Evolutionary conservation across 2,888 invertebrate species (phyloP).

Genomic region (Metalampra italica): DNA sequence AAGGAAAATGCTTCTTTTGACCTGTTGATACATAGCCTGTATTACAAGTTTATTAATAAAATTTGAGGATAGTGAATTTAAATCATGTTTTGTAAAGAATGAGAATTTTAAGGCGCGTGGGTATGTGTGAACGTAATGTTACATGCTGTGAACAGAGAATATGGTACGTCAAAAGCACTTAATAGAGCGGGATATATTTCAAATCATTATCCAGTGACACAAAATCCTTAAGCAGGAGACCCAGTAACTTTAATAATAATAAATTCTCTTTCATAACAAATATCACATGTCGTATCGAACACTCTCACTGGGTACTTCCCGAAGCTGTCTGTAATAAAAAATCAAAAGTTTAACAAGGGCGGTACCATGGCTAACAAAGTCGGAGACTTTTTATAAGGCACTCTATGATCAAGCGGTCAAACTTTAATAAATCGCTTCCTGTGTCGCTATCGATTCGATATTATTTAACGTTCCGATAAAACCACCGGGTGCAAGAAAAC

Average conservation of each 20-base stretch:
- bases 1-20: slow-evolving; percentile 60
- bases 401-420: slow-evolving; percentile 53
- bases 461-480: slow-evolving; percentile 24
- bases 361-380: slow-evolving; percentile 30
- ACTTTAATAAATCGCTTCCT: slow-evolving; percentile 69
- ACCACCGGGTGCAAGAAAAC: slow-evolving; percentile 1
- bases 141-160: too few relatives aligned
- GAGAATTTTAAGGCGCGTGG: too few relatives aligned
- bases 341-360: slow-evolving; percentile 19
- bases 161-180: too few relatives aligned
- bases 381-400: slow-evolving; percentile 46
- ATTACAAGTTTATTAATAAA: slow-evolving; percentile 66
- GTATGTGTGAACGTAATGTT: too few relatives aligned
- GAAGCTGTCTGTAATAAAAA: slow-evolving; percentile 15
- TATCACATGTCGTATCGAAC: slow-evolving; percentile 22
- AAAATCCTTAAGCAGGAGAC: too few relatives aligned
- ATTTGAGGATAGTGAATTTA: slow-evolving; percentile 29
- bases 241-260: too few relatives aligned
- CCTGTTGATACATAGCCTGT: slow-evolving; percentile 54
- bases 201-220: too few relatives aligned
- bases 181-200: too few relatives aligned
- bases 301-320: slow-evolving; percentile 19
- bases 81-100: too few relatives aligned
- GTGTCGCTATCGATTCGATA: slow-evolving; percentile 51
- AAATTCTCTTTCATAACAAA: slow-evolving; percentile 11